These are phyloP conservation scores for Neofelis nebulosa DNA, from an alignment of 2,113 vertebrate genomes.

Conservation along the genomic window DNA sequence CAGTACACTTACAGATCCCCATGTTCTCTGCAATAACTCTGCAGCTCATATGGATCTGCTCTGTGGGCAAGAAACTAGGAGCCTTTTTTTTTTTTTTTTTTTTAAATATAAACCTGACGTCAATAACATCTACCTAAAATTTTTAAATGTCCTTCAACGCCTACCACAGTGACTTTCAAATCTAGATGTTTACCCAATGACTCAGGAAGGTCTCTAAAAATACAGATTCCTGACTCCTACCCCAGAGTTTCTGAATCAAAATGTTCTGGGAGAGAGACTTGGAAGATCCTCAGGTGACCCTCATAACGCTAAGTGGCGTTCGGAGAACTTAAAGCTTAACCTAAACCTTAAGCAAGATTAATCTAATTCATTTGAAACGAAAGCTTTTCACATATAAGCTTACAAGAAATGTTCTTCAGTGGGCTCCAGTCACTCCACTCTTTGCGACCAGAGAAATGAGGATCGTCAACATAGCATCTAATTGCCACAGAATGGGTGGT, in stretches of 20 bases:
- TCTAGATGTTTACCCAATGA: neutral
- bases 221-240: neutral
- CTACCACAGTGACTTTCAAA: neutral
- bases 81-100: neutral
- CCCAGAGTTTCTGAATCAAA: neutral
- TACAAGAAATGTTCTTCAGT: conserved; percentile 80
- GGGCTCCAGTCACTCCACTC: conserved; percentile 86
- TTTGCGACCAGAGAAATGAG: conserved; percentile 78
- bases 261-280: neutral
- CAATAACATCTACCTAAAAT: neutral
- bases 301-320: neutral
- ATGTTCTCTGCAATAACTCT: neutral
- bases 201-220: neutral
- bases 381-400: neutral
- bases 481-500: conserved; percentile 81
- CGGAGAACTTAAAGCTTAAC: neutral
- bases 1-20: neutral
- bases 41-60: neutral
- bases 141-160: neutral
- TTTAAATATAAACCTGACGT: neutral
- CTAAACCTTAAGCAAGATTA: neutral
- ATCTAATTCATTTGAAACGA: neutral
- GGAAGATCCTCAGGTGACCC: neutral
- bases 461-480: conserved; percentile 77
- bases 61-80: neutral